Conservation (phyloP, 2,888 invertebrate genomes). For the Trichogramma evanescens region DNA sequence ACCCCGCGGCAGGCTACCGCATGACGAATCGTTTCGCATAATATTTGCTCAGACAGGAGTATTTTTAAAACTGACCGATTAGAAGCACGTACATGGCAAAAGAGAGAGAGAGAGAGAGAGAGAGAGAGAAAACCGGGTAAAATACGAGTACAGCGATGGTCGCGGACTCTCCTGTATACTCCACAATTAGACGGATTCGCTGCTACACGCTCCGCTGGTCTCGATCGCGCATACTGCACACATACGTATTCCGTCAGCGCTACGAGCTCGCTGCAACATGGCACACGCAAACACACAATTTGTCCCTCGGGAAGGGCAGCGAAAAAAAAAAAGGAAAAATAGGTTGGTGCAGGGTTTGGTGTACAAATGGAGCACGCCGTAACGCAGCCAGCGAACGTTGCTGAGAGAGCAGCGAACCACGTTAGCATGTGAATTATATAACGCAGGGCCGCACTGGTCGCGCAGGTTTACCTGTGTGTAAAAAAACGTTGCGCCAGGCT, state of each 20-base stretch:
- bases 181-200: slow-evolving; percentile 8
- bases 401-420: background rate
- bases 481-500: background rate
- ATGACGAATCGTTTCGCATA: background rate
- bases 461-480: background rate
- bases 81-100: background rate
- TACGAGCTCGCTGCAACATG: background rate
- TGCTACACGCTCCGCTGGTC: background rate
- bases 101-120: background rate
- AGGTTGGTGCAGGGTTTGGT: too few species aligned
- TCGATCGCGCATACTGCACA: background rate
- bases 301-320: background rate
- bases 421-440: slow-evolving; percentile 1
- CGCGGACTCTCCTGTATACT: background rate
- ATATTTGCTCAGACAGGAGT: slow-evolving; percentile 1
- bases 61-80: slow-evolving; percentile 9
- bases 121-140: background rate
- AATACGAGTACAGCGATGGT: too few species aligned
- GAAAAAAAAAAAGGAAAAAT: too few species aligned
- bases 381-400: background rate
- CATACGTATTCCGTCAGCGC: background rate
- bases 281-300: background rate
- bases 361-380: too few species aligned
- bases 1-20: too few species aligned
- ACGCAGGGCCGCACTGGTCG: background rate